These are phyloP conservation scores for Vollenhovia emeryi DNA, from an alignment of 1,140 invertebrate genomes.

Conservation along the genomic window DNA sequence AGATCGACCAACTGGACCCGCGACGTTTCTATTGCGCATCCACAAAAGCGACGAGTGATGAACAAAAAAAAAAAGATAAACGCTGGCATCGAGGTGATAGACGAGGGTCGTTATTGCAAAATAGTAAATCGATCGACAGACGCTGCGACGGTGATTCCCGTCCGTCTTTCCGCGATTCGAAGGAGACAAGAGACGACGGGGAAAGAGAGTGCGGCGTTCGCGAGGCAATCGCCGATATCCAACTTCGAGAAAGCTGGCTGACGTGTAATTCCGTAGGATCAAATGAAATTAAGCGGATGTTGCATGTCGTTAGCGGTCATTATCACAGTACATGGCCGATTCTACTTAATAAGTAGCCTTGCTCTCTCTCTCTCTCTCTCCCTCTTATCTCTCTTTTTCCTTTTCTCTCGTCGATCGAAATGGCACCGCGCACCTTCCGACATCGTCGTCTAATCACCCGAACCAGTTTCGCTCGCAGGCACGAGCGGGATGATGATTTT, in stretches of 20 bases:
- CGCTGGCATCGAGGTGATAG: constrained; percentile 23
- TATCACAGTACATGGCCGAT: constrained; percentile 54
- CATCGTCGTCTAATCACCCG: constrained; percentile 66
- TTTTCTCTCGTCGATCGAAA: constrained; percentile 72
- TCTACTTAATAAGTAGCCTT: constrained; percentile 32
- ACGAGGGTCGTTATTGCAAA: constrained; percentile 62
- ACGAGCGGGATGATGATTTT: constrained; percentile 27
- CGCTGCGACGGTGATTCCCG: background rate
- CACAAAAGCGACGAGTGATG: constrained; percentile 30
- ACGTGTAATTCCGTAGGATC: constrained; percentile 38
- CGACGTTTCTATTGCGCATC: background rate
- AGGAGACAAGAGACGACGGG: background rate
- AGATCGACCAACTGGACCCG: background rate
- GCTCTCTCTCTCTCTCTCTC: constrained; percentile 8
- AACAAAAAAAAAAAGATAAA: constrained; percentile 52
- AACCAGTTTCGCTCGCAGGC: constrained; percentile 63
- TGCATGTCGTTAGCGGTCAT: constrained; percentile 34
- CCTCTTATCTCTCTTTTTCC: background rate
- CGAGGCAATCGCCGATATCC: constrained; percentile 18
- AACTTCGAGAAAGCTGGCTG: constrained; percentile 36
- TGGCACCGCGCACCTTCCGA: constrained; percentile 70
- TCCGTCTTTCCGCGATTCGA: constrained; percentile 1
- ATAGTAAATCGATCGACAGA: constrained; percentile 69
- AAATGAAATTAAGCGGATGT: constrained; percentile 40
- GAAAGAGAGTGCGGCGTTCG: background rate